These are phyloP conservation scores for Epinephelus cyanopodus DNA, from an alignment of 2,113 vertebrate species.

Conservation along the genomic window DNA sequence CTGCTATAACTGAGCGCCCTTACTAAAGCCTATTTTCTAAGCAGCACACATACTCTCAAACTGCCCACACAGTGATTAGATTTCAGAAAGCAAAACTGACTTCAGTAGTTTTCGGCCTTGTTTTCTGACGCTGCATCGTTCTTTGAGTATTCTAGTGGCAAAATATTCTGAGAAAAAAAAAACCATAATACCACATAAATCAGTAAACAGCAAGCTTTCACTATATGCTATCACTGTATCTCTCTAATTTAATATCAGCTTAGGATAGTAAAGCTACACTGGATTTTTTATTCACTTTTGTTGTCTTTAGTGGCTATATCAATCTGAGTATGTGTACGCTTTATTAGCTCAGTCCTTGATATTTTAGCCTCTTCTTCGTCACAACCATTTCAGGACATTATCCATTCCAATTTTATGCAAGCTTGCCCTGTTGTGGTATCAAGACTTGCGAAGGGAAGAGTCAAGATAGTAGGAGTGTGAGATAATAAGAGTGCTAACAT, in stretches of 20 bases:
- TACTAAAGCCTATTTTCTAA: conserved; percentile 31
- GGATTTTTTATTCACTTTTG: not conserved
- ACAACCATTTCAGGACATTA: conserved; percentile 3
- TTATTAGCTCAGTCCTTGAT: conserved; percentile 23
- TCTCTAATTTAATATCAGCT: not conserved
- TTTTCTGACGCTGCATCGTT: conserved; percentile 1
- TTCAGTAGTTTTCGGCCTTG: conserved; percentile 4
- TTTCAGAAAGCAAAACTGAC: conserved; percentile 24
- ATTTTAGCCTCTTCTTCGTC: conserved; percentile 6
- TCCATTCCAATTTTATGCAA: not conserved
- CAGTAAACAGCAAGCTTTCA: not conserved
- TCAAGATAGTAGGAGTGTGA: conserved; percentile 1
- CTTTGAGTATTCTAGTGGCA: not conserved
- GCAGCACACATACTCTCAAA: conserved; percentile 25
- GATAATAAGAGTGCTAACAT: conserved; percentile 13
- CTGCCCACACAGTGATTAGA: conserved; percentile 47
- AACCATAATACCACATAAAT: not conserved
- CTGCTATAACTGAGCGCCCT: conserved; percentile 46
- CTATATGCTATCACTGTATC: too few relatives aligned
- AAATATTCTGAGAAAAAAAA: not conserved
- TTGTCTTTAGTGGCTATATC: not conserved
- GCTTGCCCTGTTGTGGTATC: not conserved
- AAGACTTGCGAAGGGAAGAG: not conserved
- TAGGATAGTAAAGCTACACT: not conserved
- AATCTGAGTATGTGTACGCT: conserved; percentile 1